Conservation (phyloP, 2,888 invertebrate genomes). For the Monopis laevigella region DNA sequence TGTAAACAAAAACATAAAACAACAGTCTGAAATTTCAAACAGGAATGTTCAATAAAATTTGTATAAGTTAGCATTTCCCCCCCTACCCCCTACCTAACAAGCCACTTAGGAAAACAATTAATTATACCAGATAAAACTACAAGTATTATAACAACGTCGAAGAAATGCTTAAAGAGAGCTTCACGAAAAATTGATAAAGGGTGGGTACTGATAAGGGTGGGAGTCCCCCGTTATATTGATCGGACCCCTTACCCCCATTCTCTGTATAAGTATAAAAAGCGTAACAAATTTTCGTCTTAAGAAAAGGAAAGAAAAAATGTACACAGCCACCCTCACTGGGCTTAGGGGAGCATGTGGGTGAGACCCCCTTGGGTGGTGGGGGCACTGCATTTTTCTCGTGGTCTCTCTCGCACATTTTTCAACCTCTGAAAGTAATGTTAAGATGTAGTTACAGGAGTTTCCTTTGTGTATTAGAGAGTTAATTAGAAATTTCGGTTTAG, state of each 20-base stretch:
- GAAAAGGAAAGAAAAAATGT: conserved; percentile 68
- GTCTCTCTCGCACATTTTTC: conserved; percentile 36
- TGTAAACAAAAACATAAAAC: too few relatives aligned
- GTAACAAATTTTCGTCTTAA: conserved; percentile 69
- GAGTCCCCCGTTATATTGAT: conserved; percentile 39
- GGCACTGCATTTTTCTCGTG: conserved; percentile 55
- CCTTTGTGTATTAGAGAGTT: conserved; percentile 45
- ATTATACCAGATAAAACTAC: conserved; percentile 14
- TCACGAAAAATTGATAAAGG: conserved; percentile 64
- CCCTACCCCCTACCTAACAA: too few relatives aligned
- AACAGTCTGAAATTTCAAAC: too few relatives aligned
- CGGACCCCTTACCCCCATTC: conserved; percentile 37
- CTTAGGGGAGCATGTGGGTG: conserved; percentile 23
- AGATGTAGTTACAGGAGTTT: conserved; percentile 26
- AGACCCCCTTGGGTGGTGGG: conserved; percentile 28
- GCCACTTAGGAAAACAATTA: conserved; percentile 13
- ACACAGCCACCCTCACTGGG: conserved; percentile 49
- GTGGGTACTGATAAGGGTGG: conserved; percentile 21
- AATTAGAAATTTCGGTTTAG: conserved; percentile 34
- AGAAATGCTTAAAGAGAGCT: conserved; percentile 35
- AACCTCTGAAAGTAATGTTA: conserved; percentile 5
- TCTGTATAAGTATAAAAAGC: conserved; percentile 63
- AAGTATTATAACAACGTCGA: conserved; percentile 27
- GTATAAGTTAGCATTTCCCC: too few relatives aligned
- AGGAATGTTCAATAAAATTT: too few relatives aligned